Evolutionary conservation across 2,797 vertebrate species (phyloP), one percentile per base, ranked within the genome.

Genomic region (Synanceia verrucosa): DNA sequence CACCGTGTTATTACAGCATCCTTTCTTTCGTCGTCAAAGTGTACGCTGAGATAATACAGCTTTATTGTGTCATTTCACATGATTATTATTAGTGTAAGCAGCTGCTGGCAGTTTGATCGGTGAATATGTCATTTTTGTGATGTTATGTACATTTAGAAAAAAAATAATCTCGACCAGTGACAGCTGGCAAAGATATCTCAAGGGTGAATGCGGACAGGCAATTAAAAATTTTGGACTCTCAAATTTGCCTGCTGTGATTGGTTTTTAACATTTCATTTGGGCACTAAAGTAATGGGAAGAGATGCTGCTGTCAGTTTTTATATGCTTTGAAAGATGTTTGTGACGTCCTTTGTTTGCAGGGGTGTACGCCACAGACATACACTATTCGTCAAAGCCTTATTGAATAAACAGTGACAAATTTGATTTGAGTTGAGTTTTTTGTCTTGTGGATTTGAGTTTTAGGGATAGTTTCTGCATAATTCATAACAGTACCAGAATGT

Each of bases 301-400:
- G 70, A 79, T 67, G 67, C 59, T 76, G 72, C 86, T 87, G 89
- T 83, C 68, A 70, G 21, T 74, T 76, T 81, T 47, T 72, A 21
- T 74, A 70, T 56, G 48, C 48, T 70, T 53, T 83, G 61, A 82
- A 65, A 28, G 48, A 61, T 78, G 29, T 74, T 83, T 76, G 50
- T 37, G 7, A 28, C 60, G 60, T 76, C 57, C 43, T 82, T 65
- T 75, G 69, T 69, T 78, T 72, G 57, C 6, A 8, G 48, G 39
- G 21, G n/a, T 47, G 29, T 64, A 21, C 10, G 2, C 36, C 33
- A 57, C 8, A 4, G 44, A 67, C 26, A 14, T 33, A 24, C 36
- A 48, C 19, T 63, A 5, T 84, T 61, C 63, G 44, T 56, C 44
- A 72, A 73, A 85, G 63, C 58, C 39, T 53, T 44, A 10, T 58